phyloP scores from a whole-genome alignment of 2,797 vertebrate genomes.

The Pyrocephalus nanus region DNA sequence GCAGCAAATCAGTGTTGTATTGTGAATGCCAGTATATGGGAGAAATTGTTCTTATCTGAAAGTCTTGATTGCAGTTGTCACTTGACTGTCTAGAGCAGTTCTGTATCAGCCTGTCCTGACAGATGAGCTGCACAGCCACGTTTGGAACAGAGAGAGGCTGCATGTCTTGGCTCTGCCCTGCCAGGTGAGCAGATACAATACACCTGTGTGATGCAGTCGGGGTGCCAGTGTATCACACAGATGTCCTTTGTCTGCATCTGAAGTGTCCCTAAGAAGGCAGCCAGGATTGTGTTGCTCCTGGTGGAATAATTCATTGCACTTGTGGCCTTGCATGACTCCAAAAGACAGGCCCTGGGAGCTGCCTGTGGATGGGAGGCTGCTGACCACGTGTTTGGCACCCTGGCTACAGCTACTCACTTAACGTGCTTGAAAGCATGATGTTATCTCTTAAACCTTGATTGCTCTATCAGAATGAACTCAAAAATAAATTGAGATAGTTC shows the following conservation, averaged over 20 bases:
- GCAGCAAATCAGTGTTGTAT: neutral
- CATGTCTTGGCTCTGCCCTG: neutral
- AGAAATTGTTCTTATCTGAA: neutral
- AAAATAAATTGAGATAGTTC: neutral
- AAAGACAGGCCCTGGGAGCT: neutral
- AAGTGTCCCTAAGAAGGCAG: conserved; percentile 8
- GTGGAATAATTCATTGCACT: neutral
- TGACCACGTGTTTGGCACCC: neutral
- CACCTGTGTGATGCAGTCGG: neutral
- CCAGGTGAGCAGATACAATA: neutral
- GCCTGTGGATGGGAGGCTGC: neutral
- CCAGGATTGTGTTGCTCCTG: neutral
- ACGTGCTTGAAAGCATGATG: neutral
- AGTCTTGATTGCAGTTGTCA: neutral
- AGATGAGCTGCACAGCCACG: neutral
- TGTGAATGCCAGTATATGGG: neutral
- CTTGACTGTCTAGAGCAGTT: neutral
- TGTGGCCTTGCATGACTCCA: neutral
- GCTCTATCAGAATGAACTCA: neutral
- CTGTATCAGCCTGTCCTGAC: neutral
- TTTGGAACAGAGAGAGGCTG: neutral
- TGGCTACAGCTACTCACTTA: neutral
- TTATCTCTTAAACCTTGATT: neutral
- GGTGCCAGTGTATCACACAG: neutral
- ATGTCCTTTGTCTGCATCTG: conserved; percentile 17